Percentiles rank a stretch among this genome's conserved stretches.
phyloP scores from a whole-genome alignment of 2,888 invertebrate species.

The Tetramorium bicarinatum region DNA sequence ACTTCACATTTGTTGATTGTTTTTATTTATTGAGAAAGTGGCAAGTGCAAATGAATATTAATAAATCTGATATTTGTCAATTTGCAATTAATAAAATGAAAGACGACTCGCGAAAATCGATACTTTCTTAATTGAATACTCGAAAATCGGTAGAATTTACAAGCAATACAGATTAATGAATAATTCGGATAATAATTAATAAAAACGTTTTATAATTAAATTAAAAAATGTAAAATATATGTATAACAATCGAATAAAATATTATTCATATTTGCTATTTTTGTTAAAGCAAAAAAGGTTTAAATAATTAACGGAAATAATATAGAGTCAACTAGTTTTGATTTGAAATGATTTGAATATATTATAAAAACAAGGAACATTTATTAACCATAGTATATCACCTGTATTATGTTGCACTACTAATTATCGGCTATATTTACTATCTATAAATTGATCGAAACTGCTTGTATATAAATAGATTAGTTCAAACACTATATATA shows the following conservation, averaged over 20 bases:
- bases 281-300: background rate
- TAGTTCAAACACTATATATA: background rate
- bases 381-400: slow-evolving; percentile 6
- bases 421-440: background rate
- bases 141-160: background rate
- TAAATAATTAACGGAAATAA: background rate
- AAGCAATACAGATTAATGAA: slow-evolving; percentile 1
- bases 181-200: background rate
- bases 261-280: background rate
- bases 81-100: background rate
- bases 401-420: background rate
- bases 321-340: background rate
- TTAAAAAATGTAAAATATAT: background rate
- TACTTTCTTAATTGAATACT: background rate
- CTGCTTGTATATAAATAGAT: background rate
- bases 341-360: background rate
- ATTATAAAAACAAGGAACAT: background rate
- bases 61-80: background rate
- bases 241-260: slow-evolving; percentile 3
- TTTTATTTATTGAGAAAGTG: slow-evolving; percentile 11
- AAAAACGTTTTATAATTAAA: background rate
- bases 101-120: background rate
- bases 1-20: slow-evolving; percentile 37
- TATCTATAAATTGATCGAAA: background rate
- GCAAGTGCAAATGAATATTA: background rate